A percentile compares a stretch with the other conserved stretches of the same genome.
These are phyloP conservation scores for Hedychridium roseum DNA, from an alignment of 2,888 invertebrate species.

Conservation along the genomic window DNA sequence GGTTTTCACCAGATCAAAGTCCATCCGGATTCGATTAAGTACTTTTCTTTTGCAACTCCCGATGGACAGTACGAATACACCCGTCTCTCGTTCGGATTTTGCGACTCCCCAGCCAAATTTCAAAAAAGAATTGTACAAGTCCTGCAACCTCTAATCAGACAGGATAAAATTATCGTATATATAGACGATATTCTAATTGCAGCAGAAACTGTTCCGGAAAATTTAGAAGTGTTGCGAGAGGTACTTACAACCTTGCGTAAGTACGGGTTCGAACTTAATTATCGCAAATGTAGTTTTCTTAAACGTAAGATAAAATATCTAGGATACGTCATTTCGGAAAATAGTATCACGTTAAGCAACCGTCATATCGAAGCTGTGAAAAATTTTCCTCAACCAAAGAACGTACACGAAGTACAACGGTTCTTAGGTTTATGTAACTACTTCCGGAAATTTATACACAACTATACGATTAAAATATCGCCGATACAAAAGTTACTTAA, in stretches of 20 bases:
- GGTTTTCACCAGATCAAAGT: background rate
- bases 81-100: background rate
- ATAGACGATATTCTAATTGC: constrained; percentile 6
- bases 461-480: constrained; percentile 14
- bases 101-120: constrained; percentile 1
- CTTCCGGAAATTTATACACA: constrained; percentile 10
- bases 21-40: background rate
- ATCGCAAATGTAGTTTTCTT: background rate
- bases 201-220: background rate
- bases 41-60: background rate
- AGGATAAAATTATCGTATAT: background rate
- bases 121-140: background rate
- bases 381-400: constrained; percentile 16
- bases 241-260: background rate
- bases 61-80: constrained; percentile 2
- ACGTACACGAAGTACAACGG: constrained; percentile 6
- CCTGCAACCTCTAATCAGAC: background rate
- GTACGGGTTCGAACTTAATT: background rate
- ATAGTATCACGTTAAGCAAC: constrained; percentile 16
- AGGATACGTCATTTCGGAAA: constrained; percentile 13
- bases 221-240: background rate
- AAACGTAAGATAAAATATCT: constrained; percentile 9
- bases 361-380: constrained; percentile 14
- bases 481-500: constrained; percentile 17
- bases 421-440: constrained; percentile 20